Evolutionary conservation across 2,113 vertebrate species (phyloP).

Genomic region (Sinocyclocheilus anophthalmus): DNA sequence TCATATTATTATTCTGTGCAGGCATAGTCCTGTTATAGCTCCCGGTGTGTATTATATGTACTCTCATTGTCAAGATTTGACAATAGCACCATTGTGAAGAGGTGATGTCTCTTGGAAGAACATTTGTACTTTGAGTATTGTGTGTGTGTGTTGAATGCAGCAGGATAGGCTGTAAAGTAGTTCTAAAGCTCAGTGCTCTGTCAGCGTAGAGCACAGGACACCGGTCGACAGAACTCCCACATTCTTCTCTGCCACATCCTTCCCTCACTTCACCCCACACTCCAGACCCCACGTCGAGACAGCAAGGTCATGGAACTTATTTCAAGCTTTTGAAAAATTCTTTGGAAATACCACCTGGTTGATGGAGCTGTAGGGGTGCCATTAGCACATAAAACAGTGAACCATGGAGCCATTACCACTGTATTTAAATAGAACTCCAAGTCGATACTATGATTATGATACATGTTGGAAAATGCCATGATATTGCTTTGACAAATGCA

Average conservation of each 20-base stretch:
- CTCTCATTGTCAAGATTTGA: conserved; percentile 23
- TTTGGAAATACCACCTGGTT: background rate
- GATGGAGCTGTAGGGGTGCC: background rate
- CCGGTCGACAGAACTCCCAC: conserved; percentile 70
- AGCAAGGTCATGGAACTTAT: background rate
- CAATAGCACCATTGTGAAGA: conserved; percentile 25
- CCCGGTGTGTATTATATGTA: background rate
- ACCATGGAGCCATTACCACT: background rate
- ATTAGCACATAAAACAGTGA: background rate
- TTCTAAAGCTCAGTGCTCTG: conserved; percentile 48
- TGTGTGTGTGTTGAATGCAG: conserved; percentile 29
- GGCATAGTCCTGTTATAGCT: background rate
- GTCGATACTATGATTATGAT: background rate
- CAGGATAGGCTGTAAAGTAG: conserved; percentile 14
- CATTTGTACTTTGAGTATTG: conserved; percentile 5
- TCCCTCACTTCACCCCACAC: conserved; percentile 57
- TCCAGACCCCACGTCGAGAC: conserved; percentile 25
- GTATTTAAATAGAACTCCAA: background rate
- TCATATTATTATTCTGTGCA: conserved; percentile 8
- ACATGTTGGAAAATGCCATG: background rate
- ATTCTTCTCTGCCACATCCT: conserved; percentile 72
- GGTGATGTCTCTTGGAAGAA: conserved; percentile 18
- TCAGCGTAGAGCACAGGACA: conserved; percentile 63
- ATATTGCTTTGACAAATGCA: background rate
- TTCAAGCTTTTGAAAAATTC: conserved; percentile 31